Evolutionary conservation across 2,888 invertebrate genomes (phyloP), one percentile per base, ranked within the genome.

Genomic region (Rotaria socialis): DNA sequence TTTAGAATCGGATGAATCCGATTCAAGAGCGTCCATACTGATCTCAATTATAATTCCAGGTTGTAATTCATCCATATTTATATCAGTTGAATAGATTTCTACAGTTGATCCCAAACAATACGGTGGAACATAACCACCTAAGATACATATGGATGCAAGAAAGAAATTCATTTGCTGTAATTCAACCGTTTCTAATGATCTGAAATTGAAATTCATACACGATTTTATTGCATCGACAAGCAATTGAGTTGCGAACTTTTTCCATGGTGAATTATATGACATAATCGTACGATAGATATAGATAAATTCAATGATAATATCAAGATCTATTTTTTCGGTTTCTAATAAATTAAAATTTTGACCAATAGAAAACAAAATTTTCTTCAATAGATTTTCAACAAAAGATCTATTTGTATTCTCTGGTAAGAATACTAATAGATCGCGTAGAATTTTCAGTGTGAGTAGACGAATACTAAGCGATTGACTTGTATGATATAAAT

Each of bases 71-170:
- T 80, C 4, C 11, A 10, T 24, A 11, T 16, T 1, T 43, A 7
- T 47, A 14, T 47, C 47, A 22, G 22, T 47, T 4, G 43, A 22
- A 41, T 80, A 4, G 22, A 24, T 11, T n/a, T 24, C 19, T 14
- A 80, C 80, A 10, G 41, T 47, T 24, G 80, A 80, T 41, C 80
- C 80, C n/a, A 47, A 47, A 41, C 80, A 35, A 80, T 80, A 80
- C 8, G 80, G 47, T n/a, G 24, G 41, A 47, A 80, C 35, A 80
- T 80, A 80, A 14, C 80, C 80, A 22, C 80, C 80, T 16, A 80
- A 24, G 7, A 80, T 47, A n/a, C 35, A 41, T 47, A 80, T 19
- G 6, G 80, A 43, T 43, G n/a, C 80, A 22, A 41, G 43, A 47
- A 80, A 35, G 41, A n/a, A 47, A n/a, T 80, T 43, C 43, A 47